Evolutionary conservation across 2,888 invertebrate species (phyloP), one percentile per base, ranked within the genome.

Genomic region (Tipula lateralis): DNA sequence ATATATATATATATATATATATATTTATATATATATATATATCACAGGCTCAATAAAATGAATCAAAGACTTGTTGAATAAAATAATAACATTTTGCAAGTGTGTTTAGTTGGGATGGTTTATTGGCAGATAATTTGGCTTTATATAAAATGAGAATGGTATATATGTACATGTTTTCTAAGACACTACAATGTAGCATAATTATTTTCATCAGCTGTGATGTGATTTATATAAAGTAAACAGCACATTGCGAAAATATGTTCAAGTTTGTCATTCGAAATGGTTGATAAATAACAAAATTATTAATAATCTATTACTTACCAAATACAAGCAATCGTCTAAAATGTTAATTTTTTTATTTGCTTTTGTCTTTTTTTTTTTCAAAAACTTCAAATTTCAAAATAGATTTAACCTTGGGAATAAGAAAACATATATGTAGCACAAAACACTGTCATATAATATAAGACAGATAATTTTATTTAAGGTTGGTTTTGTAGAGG

Each of bases 261-360:
- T 50, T 19, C 6, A 50, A 4, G 19, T 66, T 66, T 66, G 66
- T 66, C 66, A 66, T 66, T 2, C 19, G 66, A 66, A 66, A 66
- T 66, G 66, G 24, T 24, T 66, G 7, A 66, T 24, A 66, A 66
- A 66, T 66, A 66, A 24, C 24, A 66, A 24, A 66, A 24, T 9
- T 66, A 66, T 66, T 66, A 66, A 24, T 66, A 24, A 66, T 66
- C 24, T 66, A 66, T 66, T 66, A 66, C n/a, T n/a, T n/a, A n/a
- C 66, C 66, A 24, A 66, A 24, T 24, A 66, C 66, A 66, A 24
- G 9, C 66, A 24, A 66, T 66, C 19, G 66, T 24, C 66, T 66
- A 66, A 66, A 66, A 66, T 66, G 66, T 66, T 66, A 66, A 66
- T 66, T 66, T 44, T 44, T 44, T 44, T 44, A 44, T n/a, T 66